Base-by-base conservation (phyloP, 1,140 invertebrate species). In the Drosophila seguyi region DNA sequence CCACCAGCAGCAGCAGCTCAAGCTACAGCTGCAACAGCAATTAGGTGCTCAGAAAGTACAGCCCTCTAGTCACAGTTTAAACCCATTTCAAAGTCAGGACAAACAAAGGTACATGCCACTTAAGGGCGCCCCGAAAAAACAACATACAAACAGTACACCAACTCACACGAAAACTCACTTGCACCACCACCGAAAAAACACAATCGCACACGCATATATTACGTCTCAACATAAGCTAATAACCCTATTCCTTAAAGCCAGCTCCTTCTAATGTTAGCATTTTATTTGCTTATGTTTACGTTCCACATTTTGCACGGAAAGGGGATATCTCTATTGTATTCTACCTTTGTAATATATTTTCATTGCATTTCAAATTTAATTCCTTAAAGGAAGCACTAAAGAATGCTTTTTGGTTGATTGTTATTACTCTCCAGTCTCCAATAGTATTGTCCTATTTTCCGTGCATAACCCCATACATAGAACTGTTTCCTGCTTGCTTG, bases 61-160 rank as follows among this genome's bases (percentile, higher is more conserved):
- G 58, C 75, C 78, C 74, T 87, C 91, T 92, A 92, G 91, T 92
- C 91, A 90, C 63, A 92, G 66, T 74, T 80, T 91, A 73, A 91
- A 83, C 81, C 88, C 91, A 79, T 92, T 90, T 73, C 78, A 84
- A 60, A 79, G 59, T 71, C 75, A 71, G 81, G 90, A 92, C 47
- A 79, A 91, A 80, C 91, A 92, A 92, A 92, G 91, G 91, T 91
- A 91, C 58, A 63, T 69, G 53, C 65, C 53, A 67, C 58, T 45
- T 22, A 78, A 65, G 25, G 57, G 58, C 50, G 25, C 72, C 56
- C 52, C 44, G 3, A 20, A 47, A 55, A 65, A 48, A 13, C 42
- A 60, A 38, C 31, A 55, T 53, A 63, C 58, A 57, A 45, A 29
- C 18, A 47, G 14, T 38, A 52, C 63, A 38, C 59, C 44, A 34